A percentile compares a stretch with the other conserved stretches of the same genome.
Evolutionary conservation across 2,888 invertebrate species (phyloP).

Genomic region (Heliconius ethilla): DNA sequence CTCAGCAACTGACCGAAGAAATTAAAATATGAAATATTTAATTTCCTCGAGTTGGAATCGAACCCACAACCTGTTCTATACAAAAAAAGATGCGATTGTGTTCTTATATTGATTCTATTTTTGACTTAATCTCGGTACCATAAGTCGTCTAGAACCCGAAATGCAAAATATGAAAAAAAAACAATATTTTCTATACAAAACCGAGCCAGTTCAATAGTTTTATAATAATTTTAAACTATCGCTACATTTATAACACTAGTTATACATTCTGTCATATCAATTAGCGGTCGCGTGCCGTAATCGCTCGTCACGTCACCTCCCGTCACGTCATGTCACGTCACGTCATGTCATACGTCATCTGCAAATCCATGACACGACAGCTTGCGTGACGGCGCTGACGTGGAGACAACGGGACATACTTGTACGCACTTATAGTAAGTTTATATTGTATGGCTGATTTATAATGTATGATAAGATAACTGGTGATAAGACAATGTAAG

Average conservation of each 20-base stretch:
- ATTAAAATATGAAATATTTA: too few relatives aligned
- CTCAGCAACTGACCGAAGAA: too few relatives aligned
- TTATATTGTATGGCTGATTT: constrained; percentile 15
- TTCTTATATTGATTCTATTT: neutral
- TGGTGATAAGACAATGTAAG: neutral
- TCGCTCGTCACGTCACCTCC: constrained; percentile 34
- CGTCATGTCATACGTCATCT: constrained; percentile 38
- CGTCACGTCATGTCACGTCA: constrained; percentile 14
- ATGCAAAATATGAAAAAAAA: neutral
- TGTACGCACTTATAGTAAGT: constrained; percentile 24
- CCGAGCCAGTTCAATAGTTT: neutral
- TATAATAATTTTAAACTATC: neutral
- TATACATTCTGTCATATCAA: constrained; percentile 22
- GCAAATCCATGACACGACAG: constrained; percentile 30
- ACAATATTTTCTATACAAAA: neutral
- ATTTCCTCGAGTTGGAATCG: too few relatives aligned
- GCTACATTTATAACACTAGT: neutral
- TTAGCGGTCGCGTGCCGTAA: constrained; percentile 39
- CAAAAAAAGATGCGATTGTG: too few relatives aligned
- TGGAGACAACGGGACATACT: constrained; percentile 27
- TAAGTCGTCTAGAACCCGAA: neutral
- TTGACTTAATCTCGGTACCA: neutral
- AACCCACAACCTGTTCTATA: too few relatives aligned
- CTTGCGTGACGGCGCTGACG: constrained; percentile 33
- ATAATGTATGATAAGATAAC: constrained; percentile 18